Base-by-base conservation (phyloP, 2,888 invertebrate genomes). In the Cephus runcator region DNA sequence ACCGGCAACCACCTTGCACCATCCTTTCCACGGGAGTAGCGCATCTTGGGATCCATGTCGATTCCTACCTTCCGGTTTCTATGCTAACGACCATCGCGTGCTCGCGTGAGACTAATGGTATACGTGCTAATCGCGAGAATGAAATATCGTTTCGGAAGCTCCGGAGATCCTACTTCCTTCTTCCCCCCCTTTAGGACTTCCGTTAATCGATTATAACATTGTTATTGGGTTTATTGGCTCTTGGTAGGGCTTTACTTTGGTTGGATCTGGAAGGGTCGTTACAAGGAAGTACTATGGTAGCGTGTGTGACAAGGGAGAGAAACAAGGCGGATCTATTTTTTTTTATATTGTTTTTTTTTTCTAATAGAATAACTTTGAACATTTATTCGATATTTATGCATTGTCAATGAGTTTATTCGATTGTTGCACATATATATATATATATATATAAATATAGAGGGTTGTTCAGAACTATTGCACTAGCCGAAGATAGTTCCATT, bases 81-180 rank as follows among this genome's bases (percentile, higher is more conserved):
- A 56, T 56, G 56, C 56, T 56, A 56, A 56, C 56, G 56, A 56
- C 56, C 85, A 87, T 87, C 85, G 88, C 88, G 87, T 87, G 87
- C 80, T 88, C 83, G 87, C 87, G 87, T 87, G 87, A 82, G 83
- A 82, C 83, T 85, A 80, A 81, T 78, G 23, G 35, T 71, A 71
- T 34, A 34, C 33, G 79, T 76, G 73, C 74, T 76, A 80, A 69
- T 73, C 82, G 76, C 30, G 33, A 69, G 81, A 80, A 81, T 86
- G 85, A 87, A 85, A 87, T 86, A 86, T 88, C 84, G 86, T 84
- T 87, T 87, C 86, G 85, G 88, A 85, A 87, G 87, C 87, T 30
- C 82, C 76, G 75, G 76, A 23, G 31, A 31, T 3, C 15, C 12
- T n/a, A 71, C 33, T 71, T 71, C 33, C 31, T 12, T 34, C 30